phyloP scores from a whole-genome alignment of 2,113 vertebrate species.

The Cynocephalus volans region DNA sequence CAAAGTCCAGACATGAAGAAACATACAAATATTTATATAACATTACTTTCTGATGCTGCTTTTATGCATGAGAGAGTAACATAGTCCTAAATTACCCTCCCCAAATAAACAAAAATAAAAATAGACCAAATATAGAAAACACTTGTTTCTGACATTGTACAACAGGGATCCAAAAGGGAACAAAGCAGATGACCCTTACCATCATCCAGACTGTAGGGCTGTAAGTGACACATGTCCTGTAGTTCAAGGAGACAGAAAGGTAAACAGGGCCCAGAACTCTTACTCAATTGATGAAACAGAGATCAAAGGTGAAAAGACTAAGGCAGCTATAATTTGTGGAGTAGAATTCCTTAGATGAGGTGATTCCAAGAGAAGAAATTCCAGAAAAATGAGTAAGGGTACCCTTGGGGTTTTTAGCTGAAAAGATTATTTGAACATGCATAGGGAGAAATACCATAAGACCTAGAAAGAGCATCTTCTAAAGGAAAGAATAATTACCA shows the following conservation, averaged over 20 bases:
- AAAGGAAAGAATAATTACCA: neutral
- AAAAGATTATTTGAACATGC: neutral
- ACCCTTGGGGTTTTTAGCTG: neutral
- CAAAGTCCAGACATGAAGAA: neutral
- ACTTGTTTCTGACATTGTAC: neutral
- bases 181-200: neutral
- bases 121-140: neutral
- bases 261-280: neutral
- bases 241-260: neutral
- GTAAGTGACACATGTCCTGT: fast-evolving
- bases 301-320: neutral
- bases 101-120: neutral
- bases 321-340: neutral
- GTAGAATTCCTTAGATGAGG: neutral
- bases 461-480: neutral
- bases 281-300: neutral
- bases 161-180: neutral
- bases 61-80: neutral
- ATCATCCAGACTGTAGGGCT: neutral
- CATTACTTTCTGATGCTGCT: neutral
- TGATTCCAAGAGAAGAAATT: neutral
- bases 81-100: neutral
- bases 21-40: neutral
- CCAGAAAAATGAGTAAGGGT: neutral
- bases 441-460: neutral